Conservation (phyloP, 2,113 vertebrate genomes). For the Urocolius indicus region DNA sequence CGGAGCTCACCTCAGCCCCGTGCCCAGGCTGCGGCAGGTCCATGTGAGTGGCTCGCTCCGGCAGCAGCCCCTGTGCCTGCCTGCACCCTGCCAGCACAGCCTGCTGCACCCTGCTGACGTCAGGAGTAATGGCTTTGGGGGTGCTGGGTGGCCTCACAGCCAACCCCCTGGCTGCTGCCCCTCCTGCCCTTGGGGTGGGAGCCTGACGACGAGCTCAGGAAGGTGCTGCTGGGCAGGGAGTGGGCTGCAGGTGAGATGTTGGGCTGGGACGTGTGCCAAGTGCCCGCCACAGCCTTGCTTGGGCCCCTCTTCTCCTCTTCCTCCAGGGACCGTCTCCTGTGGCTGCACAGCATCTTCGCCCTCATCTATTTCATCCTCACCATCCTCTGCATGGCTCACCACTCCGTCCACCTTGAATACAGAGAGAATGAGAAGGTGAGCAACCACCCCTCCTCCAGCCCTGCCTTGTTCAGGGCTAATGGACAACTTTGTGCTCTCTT, state of each 20-base stretch:
- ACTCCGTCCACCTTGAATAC: constrained; percentile 88
- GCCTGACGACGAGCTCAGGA: background rate
- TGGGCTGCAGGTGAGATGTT: background rate
- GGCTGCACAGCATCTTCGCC: constrained; percentile 92
- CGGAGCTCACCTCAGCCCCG: fast-evolving
- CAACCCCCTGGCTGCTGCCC: background rate
- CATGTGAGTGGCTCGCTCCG: background rate
- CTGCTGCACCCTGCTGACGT: fast-evolving
- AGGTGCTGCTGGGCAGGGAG: background rate
- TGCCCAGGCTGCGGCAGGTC: background rate
- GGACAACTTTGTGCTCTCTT: background rate
- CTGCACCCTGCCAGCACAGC: background rate
- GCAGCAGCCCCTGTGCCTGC: fast-evolving
- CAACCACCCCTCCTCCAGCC: background rate
- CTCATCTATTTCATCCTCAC: constrained; percentile 93
- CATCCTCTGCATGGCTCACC: constrained; percentile 90
- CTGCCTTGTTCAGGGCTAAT: background rate
- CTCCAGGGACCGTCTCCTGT: constrained; percentile 87
- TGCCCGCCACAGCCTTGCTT: fast-evolving
- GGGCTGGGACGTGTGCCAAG: fast-evolving
- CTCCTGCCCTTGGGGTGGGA: background rate
- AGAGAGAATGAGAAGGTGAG: constrained; percentile 89
- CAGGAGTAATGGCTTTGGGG: background rate
- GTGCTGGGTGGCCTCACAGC: background rate
- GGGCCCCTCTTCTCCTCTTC: background rate